Percentiles rank a stretch among this genome's conserved stretches.
Conservation (phyloP, 2,797 vertebrate species). For the Channallabes apus region DNA sequence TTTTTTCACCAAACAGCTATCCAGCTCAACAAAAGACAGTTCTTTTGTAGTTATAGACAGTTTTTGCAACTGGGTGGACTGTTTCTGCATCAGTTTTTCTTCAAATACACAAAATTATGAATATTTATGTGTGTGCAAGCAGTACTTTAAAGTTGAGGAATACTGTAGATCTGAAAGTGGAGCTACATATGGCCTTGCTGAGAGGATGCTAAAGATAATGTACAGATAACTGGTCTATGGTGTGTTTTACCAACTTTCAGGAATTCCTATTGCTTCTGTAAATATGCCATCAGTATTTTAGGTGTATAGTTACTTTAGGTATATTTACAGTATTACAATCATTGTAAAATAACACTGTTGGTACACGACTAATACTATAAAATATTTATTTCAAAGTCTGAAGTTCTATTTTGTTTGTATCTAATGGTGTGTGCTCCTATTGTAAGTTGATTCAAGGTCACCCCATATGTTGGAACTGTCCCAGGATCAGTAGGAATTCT, state of each 20-base stretch:
- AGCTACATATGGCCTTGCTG: no score
- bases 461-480: not conserved
- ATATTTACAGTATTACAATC: not conserved
- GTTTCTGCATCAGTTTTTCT: no score
- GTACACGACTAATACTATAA: not conserved
- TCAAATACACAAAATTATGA: no score
- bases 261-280: not conserved
- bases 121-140: no score
- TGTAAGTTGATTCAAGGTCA: not conserved
- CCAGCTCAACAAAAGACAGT: no score
- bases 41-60: no score
- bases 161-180: no score
- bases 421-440: not conserved
- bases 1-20: no score
- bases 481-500: not conserved
- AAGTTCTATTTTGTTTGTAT: not conserved
- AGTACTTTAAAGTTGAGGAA: no score
- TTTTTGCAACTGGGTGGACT: no score
- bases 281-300: not conserved
- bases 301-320: not conserved
- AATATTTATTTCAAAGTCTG: not conserved
- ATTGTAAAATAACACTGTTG: not conserved
- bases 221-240: not conserved
- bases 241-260: not conserved
- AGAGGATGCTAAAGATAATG: no score